Percentiles rank a stretch among this genome's conserved stretches.
These are phyloP conservation scores for Candidula unifasciata DNA, from an alignment of 2,888 invertebrate species.

Conservation along the genomic window DNA sequence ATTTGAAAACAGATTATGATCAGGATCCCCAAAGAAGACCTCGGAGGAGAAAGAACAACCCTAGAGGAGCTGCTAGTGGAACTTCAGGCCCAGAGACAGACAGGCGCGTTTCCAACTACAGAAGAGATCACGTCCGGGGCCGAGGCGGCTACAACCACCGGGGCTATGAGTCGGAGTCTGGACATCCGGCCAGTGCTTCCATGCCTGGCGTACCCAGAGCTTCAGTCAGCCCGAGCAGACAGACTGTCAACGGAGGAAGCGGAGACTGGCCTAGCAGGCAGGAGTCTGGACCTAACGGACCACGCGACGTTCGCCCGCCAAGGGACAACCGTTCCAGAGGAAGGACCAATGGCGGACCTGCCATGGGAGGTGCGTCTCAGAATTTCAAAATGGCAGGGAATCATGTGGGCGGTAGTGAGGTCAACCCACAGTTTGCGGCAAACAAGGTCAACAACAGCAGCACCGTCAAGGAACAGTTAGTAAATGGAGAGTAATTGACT, in stretches of 20 bases:
- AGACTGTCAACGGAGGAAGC: conserved; percentile 46
- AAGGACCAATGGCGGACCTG: conserved; percentile 30
- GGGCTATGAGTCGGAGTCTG: conserved; percentile 13
- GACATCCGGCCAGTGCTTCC: conserved; percentile 16
- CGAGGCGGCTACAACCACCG: conserved; percentile 51
- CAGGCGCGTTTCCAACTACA: conserved; percentile 69
- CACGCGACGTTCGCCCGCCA: conserved; percentile 55
- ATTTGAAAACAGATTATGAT: conserved; percentile 52
- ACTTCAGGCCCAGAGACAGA: conserved; percentile 74
- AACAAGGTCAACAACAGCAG: conserved; percentile 56
- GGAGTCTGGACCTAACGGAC: conserved; percentile 46
- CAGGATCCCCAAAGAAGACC: conserved; percentile 59
- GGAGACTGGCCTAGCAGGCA: conserved; percentile 48
- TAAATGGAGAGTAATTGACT: conserved; percentile 63
- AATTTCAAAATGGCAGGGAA: conserved; percentile 53
- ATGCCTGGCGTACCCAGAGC: conserved; percentile 20
- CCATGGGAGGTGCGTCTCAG: conserved; percentile 40
- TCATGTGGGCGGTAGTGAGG: conserved; percentile 66
- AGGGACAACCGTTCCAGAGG: conserved; percentile 55
- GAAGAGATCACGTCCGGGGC: conserved; percentile 50
- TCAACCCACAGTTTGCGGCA: conserved; percentile 65
- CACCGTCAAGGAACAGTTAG: conserved; percentile 63
- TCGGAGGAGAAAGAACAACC: conserved; percentile 59
- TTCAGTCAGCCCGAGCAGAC: conserved; percentile 43
- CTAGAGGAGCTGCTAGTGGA: conserved; percentile 66